Conservation (phyloP, 2,113 vertebrate species). For the Strigops habroptila region DNA sequence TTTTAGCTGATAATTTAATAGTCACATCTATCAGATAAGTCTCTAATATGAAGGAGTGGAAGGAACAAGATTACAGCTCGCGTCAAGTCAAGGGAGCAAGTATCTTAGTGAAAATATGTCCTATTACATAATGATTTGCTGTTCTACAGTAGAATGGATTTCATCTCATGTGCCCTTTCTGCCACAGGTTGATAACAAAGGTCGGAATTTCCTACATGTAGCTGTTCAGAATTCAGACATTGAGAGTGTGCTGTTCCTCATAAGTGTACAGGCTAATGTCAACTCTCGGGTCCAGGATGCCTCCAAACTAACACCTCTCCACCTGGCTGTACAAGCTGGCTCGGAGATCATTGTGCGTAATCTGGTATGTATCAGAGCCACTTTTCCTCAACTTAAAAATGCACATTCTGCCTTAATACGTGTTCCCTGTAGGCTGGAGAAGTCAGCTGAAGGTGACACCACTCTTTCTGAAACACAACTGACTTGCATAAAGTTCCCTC, state of each 20-base stretch:
- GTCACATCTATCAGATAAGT: background rate
- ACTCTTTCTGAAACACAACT: background rate
- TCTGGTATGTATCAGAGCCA: slow-evolving; percentile 74
- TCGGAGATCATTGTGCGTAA: slow-evolving; percentile 98
- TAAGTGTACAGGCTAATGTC: slow-evolving; percentile 96
- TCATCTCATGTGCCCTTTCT: background rate
- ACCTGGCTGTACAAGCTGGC: slow-evolving; percentile 94
- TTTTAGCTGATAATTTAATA: background rate
- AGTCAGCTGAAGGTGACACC: no score
- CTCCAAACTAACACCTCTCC: slow-evolving; percentile 92
- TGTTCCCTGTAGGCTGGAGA: background rate
- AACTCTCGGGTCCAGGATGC: slow-evolving; percentile 96
- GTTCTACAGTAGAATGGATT: background rate
- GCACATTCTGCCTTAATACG: accelerated
- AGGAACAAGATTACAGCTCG: background rate
- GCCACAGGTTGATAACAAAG: slow-evolving; percentile 94
- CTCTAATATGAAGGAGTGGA: background rate
- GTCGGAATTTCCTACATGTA: slow-evolving; percentile 94
- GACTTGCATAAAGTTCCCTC: background rate
- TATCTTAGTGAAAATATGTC: background rate
- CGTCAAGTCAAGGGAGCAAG: background rate
- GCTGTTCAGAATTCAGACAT: slow-evolving; percentile 96
- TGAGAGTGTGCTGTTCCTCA: slow-evolving; percentile 97
- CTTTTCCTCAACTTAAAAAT: background rate
- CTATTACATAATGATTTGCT: background rate